These are phyloP conservation scores for Drosophila tropicalis DNA, from an alignment of 1,140 invertebrate genomes.

Conservation along the genomic window DNA sequence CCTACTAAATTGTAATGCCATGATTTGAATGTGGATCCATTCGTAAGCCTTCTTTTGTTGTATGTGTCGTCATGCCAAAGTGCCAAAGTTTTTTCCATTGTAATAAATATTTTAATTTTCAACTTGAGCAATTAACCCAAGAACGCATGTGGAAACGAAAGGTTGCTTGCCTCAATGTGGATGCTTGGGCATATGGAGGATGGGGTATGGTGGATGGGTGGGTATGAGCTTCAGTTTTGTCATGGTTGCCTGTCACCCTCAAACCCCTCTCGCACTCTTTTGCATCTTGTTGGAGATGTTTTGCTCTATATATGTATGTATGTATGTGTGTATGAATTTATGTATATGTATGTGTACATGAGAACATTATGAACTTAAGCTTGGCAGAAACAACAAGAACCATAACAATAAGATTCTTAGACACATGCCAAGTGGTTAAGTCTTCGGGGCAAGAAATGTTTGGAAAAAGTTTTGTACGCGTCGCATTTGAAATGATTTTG, in stretches of 20 bases:
- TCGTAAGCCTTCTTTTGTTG: conserved; percentile 65
- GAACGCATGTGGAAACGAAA: conserved; percentile 65
- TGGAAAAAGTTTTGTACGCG: conserved; percentile 61
- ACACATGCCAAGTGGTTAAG: conserved; percentile 76
- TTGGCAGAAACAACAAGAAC: conserved; percentile 43
- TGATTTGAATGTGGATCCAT: conserved; percentile 33
- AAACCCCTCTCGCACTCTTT: background rate
- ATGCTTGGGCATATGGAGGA: background rate
- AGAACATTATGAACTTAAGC: conserved; percentile 78
- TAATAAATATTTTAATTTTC: conserved; percentile 82
- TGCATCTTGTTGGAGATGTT: background rate
- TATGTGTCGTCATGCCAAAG: conserved; percentile 71
- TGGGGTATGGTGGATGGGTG: background rate
- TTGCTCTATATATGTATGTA: conserved; percentile 15
- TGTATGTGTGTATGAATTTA: background rate
- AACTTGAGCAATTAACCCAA: conserved; percentile 80
- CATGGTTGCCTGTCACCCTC: conserved; percentile 60
- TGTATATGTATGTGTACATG: background rate
- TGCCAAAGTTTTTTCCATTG: conserved; percentile 78
- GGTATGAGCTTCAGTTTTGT: conserved; percentile 27
- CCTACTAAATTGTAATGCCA: conserved; percentile 10
- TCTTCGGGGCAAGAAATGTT: conserved; percentile 50
- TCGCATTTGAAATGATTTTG: conserved; percentile 78
- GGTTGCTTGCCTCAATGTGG: conserved; percentile 4
- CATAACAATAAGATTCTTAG: conserved; percentile 70